A percentile compares a stretch with the other conserved stretches of the same genome.
These are phyloP conservation scores for Archivesica marissinica DNA, from an alignment of 1,140 invertebrate species.

Conservation along the genomic window DNA sequence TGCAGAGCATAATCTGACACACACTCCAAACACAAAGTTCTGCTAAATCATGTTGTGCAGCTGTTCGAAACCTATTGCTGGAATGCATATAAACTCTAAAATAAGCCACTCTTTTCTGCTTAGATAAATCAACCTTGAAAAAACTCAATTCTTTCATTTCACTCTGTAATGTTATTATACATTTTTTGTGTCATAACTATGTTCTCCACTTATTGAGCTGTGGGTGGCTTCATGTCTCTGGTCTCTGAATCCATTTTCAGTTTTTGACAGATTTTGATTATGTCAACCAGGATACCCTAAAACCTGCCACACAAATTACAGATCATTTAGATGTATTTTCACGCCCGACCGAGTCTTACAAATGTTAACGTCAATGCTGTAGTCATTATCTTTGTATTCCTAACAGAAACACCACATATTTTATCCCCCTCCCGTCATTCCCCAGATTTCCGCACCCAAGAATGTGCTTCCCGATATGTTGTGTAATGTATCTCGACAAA, in stretches of 20 bases:
- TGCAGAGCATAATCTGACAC: no score
- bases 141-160: no score
- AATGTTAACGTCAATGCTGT: slow-evolving; percentile 3
- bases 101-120: no score
- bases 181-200: not conserved
- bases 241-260: not conserved
- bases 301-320: slow-evolving; percentile 8
- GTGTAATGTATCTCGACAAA: no score
- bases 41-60: no score
- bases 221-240: not conserved
- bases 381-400: slow-evolving; percentile 6
- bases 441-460: not conserved
- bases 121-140: no score
- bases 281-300: slow-evolving; percentile 1
- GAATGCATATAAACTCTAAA: no score
- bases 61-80: no score
- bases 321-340: slow-evolving; percentile 13
- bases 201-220: slow-evolving; percentile 3
- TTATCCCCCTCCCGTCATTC: not conserved
- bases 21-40: no score
- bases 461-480: no score
- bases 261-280: slow-evolving; percentile 3
- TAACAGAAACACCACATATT: not conserved
- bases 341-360: not conserved
- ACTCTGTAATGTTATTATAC: not conserved